A percentile compares a stretch with the other conserved stretches of the same genome.
phyloP scores from a whole-genome alignment of 2,113 vertebrate species.

The Haemorhous mexicanus region DNA sequence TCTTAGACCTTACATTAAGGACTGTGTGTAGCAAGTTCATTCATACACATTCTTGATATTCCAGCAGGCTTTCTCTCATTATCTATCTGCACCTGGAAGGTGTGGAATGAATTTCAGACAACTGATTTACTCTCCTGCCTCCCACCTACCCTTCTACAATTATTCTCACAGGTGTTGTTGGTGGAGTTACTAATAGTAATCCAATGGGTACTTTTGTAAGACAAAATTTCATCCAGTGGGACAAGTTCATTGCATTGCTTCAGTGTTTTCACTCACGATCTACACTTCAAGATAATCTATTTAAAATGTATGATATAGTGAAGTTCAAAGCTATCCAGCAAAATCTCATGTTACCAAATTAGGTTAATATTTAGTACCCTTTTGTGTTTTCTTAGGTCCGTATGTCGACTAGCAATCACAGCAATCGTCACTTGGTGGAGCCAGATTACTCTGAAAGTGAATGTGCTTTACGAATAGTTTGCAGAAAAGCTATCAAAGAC shows the following conservation, averaged over 20 bases:
- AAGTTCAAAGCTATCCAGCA: not conserved
- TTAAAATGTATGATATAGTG: not conserved
- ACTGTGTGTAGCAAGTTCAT: not conserved
- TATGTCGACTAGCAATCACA: not conserved
- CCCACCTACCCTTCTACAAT: not conserved
- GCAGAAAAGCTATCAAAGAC: not conserved
- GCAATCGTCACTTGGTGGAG: constrained; percentile 70
- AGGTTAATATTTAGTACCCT: not conserved
- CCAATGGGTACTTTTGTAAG: not conserved
- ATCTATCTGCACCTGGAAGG: not conserved
- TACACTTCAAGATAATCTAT: not conserved
- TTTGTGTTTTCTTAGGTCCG: not conserved
- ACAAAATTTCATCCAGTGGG: not conserved
- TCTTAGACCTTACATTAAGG: not conserved
- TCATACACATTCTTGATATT: not conserved
- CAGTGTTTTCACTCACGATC: not conserved
- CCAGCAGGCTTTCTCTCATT: not conserved
- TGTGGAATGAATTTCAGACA: not conserved
- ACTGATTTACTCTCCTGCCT: not conserved
- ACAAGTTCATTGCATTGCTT: not conserved
- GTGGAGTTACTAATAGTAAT: not conserved
- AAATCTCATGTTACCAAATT: not conserved
- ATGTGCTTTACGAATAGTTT: not conserved
- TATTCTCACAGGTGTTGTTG: not conserved
- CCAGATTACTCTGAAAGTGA: constrained; percentile 66